phyloP scores from a whole-genome alignment of 2,888 invertebrate genomes.

The Brachylomia viminalis region DNA sequence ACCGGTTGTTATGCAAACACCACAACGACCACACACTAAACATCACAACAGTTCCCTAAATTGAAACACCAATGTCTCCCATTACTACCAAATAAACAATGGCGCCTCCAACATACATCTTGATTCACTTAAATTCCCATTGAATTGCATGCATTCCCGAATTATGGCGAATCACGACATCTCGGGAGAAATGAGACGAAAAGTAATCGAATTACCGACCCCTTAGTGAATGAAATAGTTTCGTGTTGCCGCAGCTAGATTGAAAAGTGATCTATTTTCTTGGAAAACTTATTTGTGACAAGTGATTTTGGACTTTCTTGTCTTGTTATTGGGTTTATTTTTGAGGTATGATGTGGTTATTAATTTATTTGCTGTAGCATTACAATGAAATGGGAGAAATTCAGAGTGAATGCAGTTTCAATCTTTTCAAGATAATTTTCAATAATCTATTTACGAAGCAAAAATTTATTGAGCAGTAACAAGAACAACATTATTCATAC shows the following conservation, averaged over 20 bases:
- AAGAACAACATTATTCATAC: neutral
- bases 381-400: neutral
- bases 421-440: neutral
- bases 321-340: neutral
- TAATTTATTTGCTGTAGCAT: slow-evolving; percentile 23
- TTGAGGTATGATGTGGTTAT: neutral
- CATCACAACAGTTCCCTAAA: slow-evolving; percentile 31
- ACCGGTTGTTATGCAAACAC: neutral
- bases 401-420: neutral
- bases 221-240: slow-evolving; percentile 75
- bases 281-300: slow-evolving; percentile 22
- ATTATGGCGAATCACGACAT: slow-evolving; percentile 83
- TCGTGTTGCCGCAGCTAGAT: slow-evolving; percentile 72
- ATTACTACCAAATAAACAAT: slow-evolving; percentile 61
- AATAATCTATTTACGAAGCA: neutral
- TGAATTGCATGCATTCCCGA: slow-evolving; percentile 77
- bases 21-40: slow-evolving; percentile 10
- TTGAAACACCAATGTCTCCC: slow-evolving; percentile 50
- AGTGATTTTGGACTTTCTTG: slow-evolving; percentile 26
- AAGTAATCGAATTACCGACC: slow-evolving; percentile 80
- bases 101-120: slow-evolving; percentile 79
- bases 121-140: slow-evolving; percentile 84
- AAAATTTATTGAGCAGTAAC: neutral
- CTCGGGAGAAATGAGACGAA: slow-evolving; percentile 83
- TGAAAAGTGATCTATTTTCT: slow-evolving; percentile 69